Evolutionary conservation across 2,113 vertebrate species (phyloP), one percentile per base, ranked within the genome.

Genomic region (Ochotona princeps): DNA sequence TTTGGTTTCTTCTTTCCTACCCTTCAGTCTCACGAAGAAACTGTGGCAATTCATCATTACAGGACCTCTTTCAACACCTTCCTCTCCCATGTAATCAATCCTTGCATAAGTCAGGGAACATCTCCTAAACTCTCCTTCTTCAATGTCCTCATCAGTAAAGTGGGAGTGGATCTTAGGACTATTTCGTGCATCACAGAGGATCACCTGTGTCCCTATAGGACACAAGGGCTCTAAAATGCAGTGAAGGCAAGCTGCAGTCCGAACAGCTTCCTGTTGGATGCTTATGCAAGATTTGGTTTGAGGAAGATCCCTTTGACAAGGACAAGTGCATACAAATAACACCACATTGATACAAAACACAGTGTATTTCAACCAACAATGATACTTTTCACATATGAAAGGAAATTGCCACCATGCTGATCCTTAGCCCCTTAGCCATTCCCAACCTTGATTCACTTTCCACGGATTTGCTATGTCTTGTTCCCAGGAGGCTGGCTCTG

Each of bases 341-440:
- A n/a, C n/a, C n/a, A n/a, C n/a, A n/a, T n/a, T n/a, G n/a, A n/a
- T n/a, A n/a, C n/a, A n/a, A n/a, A n/a, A n/a, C n/a, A n/a, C n/a
- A n/a, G n/a, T n/a, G n/a, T n/a, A n/a, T n/a, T n/a, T n/a, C n/a
- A n/a, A n/a, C n/a, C n/a, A 47, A 54, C 13, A 26, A 38, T 57
- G 54, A 47, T 14, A 38, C 8, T 66, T 49, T 78, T 54, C 38
- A 78, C n/a, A 28, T 17, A 30, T 69, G 35, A 70, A 69, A 61
- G 28, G 15, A 14, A 57, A 44, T 32, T 15, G 63, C 3, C 25
- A 20, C 60, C 13, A 1, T 2, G 6, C 14, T 28, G 9, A 32
- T 38, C 44, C 2, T 8, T 35, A 4, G 14, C 35, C 20, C 0
- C 2, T 18, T 11, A 23, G 8, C 10, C n/a, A 25, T 14, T 13